Evolutionary conservation across 1,140 invertebrate species (phyloP).

Genomic region (Saxidomus purpurata): DNA sequence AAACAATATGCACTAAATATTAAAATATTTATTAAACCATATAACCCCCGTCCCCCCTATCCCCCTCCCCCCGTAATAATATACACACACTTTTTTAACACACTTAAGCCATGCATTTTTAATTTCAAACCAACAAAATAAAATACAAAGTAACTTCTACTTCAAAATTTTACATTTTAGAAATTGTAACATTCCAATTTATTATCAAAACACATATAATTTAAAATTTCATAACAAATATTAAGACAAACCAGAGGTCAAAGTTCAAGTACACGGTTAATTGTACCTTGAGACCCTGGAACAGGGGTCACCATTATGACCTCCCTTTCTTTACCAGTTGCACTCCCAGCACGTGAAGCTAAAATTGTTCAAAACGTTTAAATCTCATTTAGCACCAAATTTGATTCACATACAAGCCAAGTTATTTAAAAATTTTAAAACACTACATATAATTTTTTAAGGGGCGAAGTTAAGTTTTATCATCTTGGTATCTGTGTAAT

Average conservation of each 20-base stretch:
- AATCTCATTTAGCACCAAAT: not conserved
- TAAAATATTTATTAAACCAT: no score
- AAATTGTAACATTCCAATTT: not conserved
- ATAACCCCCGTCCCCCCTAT: no score
- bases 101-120: not conserved
- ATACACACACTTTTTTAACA: no score
- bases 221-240: not conserved
- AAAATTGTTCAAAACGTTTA: not conserved
- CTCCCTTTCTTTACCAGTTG: conserved; percentile 50
- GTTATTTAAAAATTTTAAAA: no score
- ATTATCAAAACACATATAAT: not conserved
- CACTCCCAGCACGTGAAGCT: conserved; percentile 47
- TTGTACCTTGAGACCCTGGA: conserved; percentile 55
- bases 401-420: no score
- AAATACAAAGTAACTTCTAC: not conserved
- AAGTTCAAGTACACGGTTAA: not conserved
- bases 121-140: not conserved
- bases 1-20: no score
- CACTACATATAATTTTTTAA: no score
- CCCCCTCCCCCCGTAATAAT: no score
- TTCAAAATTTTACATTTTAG: not conserved
- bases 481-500: no score
- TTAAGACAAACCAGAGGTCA: not conserved
- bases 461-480: no score
- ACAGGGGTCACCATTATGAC: conserved; percentile 49